Conservation (phyloP, 2,113 vertebrate genomes). For the Dolichallabes microphthalmus region DNA sequence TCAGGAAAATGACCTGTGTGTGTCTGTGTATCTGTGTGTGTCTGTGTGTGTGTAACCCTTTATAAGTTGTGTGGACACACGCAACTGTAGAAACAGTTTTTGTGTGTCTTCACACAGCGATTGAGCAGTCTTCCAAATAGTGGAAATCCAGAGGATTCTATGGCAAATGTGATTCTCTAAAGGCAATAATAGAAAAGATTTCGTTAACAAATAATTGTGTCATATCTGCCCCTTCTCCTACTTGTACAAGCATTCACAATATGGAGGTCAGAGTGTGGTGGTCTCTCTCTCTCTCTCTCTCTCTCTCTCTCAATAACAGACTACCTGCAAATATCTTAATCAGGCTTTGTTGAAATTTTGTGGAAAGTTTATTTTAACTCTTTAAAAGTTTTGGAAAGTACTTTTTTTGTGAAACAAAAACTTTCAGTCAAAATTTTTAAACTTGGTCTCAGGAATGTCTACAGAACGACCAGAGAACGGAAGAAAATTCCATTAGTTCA, state of each 20-base stretch:
- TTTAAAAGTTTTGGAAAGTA: too few species aligned
- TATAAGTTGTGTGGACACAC: too few species aligned
- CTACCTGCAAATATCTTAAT: background rate
- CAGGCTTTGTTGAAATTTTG: background rate
- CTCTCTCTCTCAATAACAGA: background rate
- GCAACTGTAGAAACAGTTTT: background rate
- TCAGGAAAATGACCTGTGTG: constrained; percentile 58
- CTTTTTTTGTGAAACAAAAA: background rate
- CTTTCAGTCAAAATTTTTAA: background rate
- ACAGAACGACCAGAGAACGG: background rate
- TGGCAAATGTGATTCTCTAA: background rate
- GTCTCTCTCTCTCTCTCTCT: background rate
- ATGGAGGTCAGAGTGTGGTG: background rate
- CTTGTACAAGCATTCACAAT: background rate
- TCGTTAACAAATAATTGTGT: constrained; percentile 43
- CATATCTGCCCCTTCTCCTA: constrained; percentile 4
- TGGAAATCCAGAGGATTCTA: constrained; percentile 31
- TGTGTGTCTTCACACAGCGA: background rate
- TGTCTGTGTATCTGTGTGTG: constrained; percentile 29
- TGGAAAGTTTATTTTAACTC: background rate
- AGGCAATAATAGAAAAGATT: constrained; percentile 46
- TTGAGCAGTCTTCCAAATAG: constrained; percentile 40
- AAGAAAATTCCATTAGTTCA: background rate
- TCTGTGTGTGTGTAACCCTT: background rate
- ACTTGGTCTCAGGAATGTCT: background rate